Base-by-base conservation (phyloP, 2,113 vertebrate species). In the Dinomys branickii region DNA sequence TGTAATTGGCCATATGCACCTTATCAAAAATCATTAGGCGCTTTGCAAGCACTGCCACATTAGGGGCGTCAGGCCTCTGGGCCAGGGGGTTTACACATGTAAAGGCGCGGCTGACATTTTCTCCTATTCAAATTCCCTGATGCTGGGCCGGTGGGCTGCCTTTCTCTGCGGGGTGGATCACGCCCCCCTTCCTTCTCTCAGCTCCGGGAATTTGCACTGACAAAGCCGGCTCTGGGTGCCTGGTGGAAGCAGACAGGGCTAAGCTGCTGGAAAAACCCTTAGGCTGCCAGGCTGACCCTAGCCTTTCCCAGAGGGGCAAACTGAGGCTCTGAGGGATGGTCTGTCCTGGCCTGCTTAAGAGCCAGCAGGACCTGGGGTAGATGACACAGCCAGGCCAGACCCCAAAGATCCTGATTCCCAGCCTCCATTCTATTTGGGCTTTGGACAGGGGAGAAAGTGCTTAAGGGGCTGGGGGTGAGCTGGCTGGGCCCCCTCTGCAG, bases 21-120 rank as follows among this genome's bases (percentile, higher is more conserved):
- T 99, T 98, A 98, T 98, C 98, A 98, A 98, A 98, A 97, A 94
- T 97, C 98, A 98, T 98, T 98, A 98, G 97, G 97, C 77, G 85
- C 97, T 38, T 98, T 98, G 98, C 98, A 98, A 97, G 95, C 95
- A 50, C 90, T 3, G 30, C 85, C 88, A 96, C 93, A 94, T 86
- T 97, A 97, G 97, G 91, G 82, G 94, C 82, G 47, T 61, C 9
- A 4, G 96, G 95, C 90, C 90, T 92, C 67, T 0, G 95, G 92
- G 81, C 67, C 35, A 0, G 44, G 88, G 94, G 96, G 97, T 97
- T 98, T 97, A 97, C 98, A 98, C 98, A 97, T 98, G 97, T 98
- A 98, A 98, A 90, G 35, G 19, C 1, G 88, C 73, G 97, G 97
- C 98, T 98, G 98, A 96, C 96, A 92, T 97, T 98, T 93, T 98